Evolutionary conservation across 92 coral and sea anemone species (phyloP).

Genomic region (Palythoa grandiflora): DNA sequence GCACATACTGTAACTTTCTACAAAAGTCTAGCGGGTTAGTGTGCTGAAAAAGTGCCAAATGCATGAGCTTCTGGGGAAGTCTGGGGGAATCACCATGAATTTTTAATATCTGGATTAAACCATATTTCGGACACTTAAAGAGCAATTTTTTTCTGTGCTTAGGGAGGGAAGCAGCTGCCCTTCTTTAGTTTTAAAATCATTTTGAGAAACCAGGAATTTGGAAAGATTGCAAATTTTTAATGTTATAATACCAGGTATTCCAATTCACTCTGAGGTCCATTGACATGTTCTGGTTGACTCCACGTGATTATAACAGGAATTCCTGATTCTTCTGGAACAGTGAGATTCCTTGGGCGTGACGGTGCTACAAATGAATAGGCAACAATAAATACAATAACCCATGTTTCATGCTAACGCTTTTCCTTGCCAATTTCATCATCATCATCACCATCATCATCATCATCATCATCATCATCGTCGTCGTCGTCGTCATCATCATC

Average conservation of each 20-base stretch:
- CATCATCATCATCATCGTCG: no score
- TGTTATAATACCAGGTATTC: neutral
- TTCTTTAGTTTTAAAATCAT: no score
- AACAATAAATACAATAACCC: neutral
- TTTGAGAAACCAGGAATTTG: no score
- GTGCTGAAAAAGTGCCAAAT: neutral
- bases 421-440: neutral
- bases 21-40: neutral
- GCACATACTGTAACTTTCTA: no score
- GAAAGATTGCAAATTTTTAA: no score
- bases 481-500: no score
- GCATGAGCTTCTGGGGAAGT: no score
- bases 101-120: no score
- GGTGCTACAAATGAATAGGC: neutral
- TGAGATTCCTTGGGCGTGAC: constrained; percentile 21
- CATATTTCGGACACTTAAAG: no score
- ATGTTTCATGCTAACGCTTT: neutral
- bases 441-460: neutral
- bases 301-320: constrained; percentile 13
- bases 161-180: no score
- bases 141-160: no score
- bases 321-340: constrained; percentile 9
- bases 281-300: constrained; percentile 1
- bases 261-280: constrained; percentile 23
- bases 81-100: no score